Percentiles rank a stretch among this genome's conserved stretches.
These are phyloP conservation scores for Orcinus orca DNA, from an alignment of 2,113 vertebrate genomes.

Conservation along the genomic window DNA sequence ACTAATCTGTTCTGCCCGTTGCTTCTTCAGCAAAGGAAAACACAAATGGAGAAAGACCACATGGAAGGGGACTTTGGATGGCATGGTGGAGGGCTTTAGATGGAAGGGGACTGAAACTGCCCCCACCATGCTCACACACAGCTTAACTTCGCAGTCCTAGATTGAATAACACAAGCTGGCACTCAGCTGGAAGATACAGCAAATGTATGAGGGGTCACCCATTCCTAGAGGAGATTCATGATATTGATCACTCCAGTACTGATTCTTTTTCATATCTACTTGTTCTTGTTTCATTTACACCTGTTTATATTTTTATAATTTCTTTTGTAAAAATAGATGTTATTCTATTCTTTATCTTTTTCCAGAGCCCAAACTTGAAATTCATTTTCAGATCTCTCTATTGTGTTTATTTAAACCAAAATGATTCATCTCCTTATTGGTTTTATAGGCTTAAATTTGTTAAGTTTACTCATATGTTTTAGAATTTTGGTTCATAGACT, in stretches of 20 bases:
- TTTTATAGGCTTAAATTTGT: background rate
- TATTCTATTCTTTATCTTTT: background rate
- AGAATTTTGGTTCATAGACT: background rate
- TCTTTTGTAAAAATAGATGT: background rate
- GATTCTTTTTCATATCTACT: background rate
- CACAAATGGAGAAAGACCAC: background rate
- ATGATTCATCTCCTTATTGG: slow-evolving; percentile 13
- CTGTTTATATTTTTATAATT: background rate
- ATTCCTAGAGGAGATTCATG: background rate
- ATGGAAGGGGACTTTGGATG: background rate
- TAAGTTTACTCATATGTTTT: slow-evolving; percentile 21
- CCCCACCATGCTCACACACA: background rate
- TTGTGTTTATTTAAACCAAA: slow-evolving; percentile 17
- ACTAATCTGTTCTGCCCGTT: background rate
- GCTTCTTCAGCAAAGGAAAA: background rate
- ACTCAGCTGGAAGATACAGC: background rate
- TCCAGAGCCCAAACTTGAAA: background rate
- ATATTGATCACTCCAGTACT: background rate
- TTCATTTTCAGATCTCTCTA: slow-evolving; percentile 2
- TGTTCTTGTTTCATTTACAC: background rate
- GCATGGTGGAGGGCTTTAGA: background rate
- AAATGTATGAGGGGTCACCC: background rate
- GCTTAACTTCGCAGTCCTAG: background rate
- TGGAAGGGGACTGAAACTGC: background rate
- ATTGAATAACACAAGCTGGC: background rate